Conservation (phyloP, 2,113 vertebrate genomes). For the Crotalus tigris region DNA sequence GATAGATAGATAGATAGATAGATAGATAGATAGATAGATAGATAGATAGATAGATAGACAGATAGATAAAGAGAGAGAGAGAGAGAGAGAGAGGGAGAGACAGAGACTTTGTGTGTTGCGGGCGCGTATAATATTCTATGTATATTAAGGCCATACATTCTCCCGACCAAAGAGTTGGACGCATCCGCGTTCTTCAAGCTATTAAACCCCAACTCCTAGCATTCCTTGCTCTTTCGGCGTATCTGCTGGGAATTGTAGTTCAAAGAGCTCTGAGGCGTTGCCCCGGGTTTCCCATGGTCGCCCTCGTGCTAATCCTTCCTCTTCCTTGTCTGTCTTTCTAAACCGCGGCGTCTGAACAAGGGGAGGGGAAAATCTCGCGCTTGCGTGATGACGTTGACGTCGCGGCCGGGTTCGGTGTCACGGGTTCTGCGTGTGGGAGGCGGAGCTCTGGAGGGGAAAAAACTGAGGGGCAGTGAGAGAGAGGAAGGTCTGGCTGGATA, state of each 20-base stretch:
- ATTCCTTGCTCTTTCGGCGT: background rate
- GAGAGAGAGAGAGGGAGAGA: no score
- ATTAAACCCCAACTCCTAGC: background rate
- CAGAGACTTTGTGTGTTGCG: no score
- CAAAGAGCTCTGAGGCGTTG: background rate
- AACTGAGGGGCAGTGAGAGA: background rate
- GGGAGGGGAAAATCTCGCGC: background rate
- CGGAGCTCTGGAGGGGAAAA: conserved; percentile 23
- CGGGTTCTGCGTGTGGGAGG: conserved; percentile 39
- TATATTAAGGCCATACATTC: background rate
- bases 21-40: no score
- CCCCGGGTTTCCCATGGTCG: background rate
- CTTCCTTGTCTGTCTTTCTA: background rate
- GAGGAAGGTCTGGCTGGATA: background rate
- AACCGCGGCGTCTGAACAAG: background rate
- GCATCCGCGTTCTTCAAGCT: background rate
- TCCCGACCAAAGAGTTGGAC: background rate
- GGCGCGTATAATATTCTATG: background rate
- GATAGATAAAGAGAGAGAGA: no score
- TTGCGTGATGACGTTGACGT: background rate
- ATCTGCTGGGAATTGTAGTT: background rate
- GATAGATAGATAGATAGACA: no score
- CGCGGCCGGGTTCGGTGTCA: background rate
- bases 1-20: no score
- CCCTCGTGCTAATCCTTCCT: background rate